Base-by-base conservation (phyloP, 2,888 invertebrate species). In the Drosophila robusta region DNA sequence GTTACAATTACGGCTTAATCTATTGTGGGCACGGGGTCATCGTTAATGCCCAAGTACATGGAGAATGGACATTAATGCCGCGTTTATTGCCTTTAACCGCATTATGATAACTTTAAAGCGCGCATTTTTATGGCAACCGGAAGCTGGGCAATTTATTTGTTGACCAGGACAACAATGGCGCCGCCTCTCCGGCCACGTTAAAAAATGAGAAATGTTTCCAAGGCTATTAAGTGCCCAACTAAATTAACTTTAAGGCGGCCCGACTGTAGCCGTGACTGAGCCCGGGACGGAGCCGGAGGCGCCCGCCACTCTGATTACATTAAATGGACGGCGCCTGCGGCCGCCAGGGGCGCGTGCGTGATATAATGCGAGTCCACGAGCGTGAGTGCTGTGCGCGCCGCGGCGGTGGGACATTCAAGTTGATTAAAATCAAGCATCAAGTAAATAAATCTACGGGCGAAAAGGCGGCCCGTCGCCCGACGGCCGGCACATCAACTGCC, bases 401-500 rank as follows among this genome's bases (percentile, higher is more conserved):
- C 39, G 61, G 52, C 58, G 34, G 51, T 49, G 68, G 73, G 73
- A 75, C 80, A 70, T 75, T 79, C 82, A 86, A 84, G 81, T 85
- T 86, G 86, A 87, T 87, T 83, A 87, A 86, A 87, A 87, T 86
- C 85, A 86, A 83, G 83, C 86, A 85, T 87, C 86, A 87, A 86
- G 86, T 81, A 74, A 80, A 87, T 87, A 87, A 87, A 87, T 87
- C 86, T 86, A 70, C 69, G 55, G 68, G 49, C 62, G 32, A 74
- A 78, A 70, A 66, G 70, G 63, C 68, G 22, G 24, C 47, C 32
- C 29, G 16, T 29, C 29, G 36, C 45, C 32, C 29, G 16, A 38
- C 63, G 5, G 5, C 41, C 0, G 22, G 26, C 52, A 51, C 46
- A 39, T 44, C 65, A 75, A 69, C 74, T 62, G 66, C 64, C 41